Evolutionary conservation across 92 coral and sea anemone genomes (phyloP), one percentile per base, ranked within the genome.

Genomic region (Heteractis magnifica): DNA sequence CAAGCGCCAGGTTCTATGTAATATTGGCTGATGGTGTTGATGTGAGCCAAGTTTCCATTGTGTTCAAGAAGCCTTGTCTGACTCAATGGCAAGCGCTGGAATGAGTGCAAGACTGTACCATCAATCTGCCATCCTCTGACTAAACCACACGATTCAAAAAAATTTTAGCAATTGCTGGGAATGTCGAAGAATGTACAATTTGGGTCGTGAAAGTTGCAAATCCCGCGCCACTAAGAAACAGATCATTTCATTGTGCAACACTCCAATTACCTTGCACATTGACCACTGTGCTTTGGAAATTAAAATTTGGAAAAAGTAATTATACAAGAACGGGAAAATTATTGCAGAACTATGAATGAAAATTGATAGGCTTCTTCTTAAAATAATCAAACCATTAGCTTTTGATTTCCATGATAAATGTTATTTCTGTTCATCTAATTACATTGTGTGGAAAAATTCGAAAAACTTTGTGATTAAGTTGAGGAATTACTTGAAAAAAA

Each of bases 231-330:
- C 13, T 6, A 68, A 20, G 14, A 68, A 21, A 21, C 73, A 20
- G 73, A 20, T 68, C 19, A 10, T 9, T 48, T 21, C 73, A 68
- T 1, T 20, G 49, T 68, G 73, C 10, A 48, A 9, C 26, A 62
- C 44, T 34, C 49, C 50, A 68, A 68, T 68, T 68, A 68, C 50
- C 73, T 20, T 68, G 23, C 23, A 62, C 10, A 62, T 62, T 18
- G 70, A n/a, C 59, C 51, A 75, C 79, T 49, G 59, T 75, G 79
- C 48, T 75, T 75, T 75, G 79, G 56, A 75, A 75, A 75, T 49
- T 10, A 49, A 55, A n/a, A 49, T n/a, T 75, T 75, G 23, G 55
- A 49, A 75, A 75, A 75, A 75, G 79, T 52, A 75, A 75, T 49
- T 68, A 26, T 26, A 68, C 73, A 20, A 68, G 23, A 11, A 68